Base-by-base conservation (phyloP, 2,888 invertebrate species). In the Sialis fuliginosa region DNA sequence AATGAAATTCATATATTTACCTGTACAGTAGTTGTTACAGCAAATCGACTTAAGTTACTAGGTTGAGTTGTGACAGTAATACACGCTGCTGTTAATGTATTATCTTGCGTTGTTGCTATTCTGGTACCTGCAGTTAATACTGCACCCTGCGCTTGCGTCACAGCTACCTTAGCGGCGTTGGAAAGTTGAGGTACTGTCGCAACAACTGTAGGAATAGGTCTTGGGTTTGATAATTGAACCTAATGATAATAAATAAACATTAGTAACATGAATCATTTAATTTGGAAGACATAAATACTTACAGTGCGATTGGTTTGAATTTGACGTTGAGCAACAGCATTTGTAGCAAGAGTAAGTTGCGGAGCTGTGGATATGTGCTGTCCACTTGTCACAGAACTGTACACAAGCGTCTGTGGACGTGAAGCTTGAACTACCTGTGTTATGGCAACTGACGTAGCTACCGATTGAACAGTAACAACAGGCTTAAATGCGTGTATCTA, bases 371-470 rank as follows among this genome's bases (percentile, higher is more conserved):
- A 55, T 48, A 57, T 57, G 39, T 55, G 56, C 31, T 53, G 48
- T 6, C 55, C 52, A 22, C 56, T 56, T 7, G 62, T 57, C 50
- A 58, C 62, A 22, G 58, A 51, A 51, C 54, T 60, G 48, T 66
- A 65, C 22, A 65, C 63, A 40, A 66, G 60, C 37, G 64, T 60
- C 54, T 65, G 65, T 10, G 63, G 62, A 39, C 66, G 56, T 13
- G 59, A 50, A 40, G 65, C 63, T 54, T 65, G 65, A 13, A 61
- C 61, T 33, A 62, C 55, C 46, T 58, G 49, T 9, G 64, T 62
- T 9, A 65, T 62, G 9, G 64, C 56, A 49, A 56, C 59, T n/a
- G 59, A 60, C 33, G 65, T 52, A 30, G 60, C 53, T 54, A 64
- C 63, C 44, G 64, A 58, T 42, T 57, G 58, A 6, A 60, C 52